Base-by-base conservation (phyloP, 2,797 vertebrate genomes). In the Pyrocephalus nanus region DNA sequence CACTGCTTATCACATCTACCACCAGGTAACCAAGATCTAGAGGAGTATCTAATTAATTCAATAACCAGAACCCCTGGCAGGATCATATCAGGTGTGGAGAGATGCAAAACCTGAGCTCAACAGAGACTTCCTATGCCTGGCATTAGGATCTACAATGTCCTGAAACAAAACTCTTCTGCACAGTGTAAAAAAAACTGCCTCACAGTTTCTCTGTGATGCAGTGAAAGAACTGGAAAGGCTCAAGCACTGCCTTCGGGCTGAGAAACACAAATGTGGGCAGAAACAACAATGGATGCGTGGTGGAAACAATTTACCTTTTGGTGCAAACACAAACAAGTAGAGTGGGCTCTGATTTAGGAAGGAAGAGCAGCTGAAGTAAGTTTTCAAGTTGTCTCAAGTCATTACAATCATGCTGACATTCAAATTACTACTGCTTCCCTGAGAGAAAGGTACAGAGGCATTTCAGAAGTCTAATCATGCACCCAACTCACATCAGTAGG, bases 301-400 rank as follows among this genome's bases (percentile, higher is more conserved):
- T 57, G 71, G 29, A 91, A n/a, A 42, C 55, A 60, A 15, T 70
- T 76, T 26, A 87, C 45, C 42, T 77, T 71, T 60, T 60, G 66
- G 29, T 88, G 47, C 72, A 93, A 72, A 86, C n/a, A 51, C 8
- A 23, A 15, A 48, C 40, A 30, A 16, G 45, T 45, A 38, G n/a
- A 0, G 0, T 12, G 27, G 54, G 20, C 58, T 77, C 82, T 80
- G 65, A 75, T 58, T 91, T 43, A 66, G 30, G 57, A 95, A 74
- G 26, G 36, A 91, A 86, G 42, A 88, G 19, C 38, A 61, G 47
- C 25, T 70, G 32, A 51, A 77, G 13, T 50, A 60, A 55, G 47
- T 72, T 62, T 90, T 65, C 38, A 57, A 74, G 90, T 43, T 88
- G 75, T 74, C 75, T 84, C 22, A 42, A 84, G 79, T n/a, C 3